phyloP scores from a whole-genome alignment of 2,113 vertebrate genomes.

The Hemichromis elongatus region DNA sequence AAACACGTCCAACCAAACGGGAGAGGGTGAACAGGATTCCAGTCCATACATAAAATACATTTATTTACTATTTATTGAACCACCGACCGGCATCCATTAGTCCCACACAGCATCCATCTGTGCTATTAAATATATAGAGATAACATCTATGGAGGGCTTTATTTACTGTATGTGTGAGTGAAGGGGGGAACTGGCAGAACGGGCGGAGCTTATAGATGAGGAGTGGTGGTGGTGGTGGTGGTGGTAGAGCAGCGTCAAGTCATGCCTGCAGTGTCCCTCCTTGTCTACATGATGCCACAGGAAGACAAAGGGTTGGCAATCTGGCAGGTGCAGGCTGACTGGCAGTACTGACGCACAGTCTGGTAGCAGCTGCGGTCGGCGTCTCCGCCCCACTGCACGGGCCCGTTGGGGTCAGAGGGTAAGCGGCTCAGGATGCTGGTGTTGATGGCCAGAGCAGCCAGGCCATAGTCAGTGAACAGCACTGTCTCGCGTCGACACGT shows the following conservation, averaged over 20 bases:
- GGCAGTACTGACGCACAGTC: constrained; percentile 98
- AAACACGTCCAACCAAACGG: constrained; percentile 77
- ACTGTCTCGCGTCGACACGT: constrained; percentile 96
- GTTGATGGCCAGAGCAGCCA: constrained; percentile 95
- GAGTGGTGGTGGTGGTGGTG: constrained; percentile 16
- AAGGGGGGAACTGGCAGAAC: background rate
- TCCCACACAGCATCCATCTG: constrained; percentile 74
- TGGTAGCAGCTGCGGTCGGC: constrained; percentile 98
- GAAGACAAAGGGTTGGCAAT: constrained; percentile 92
- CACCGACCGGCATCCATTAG: constrained; percentile 59
- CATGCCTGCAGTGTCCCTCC: constrained; percentile 29
- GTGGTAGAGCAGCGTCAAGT: constrained; percentile 9
- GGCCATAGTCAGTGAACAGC: constrained; percentile 97
- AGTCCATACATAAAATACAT: constrained; percentile 84
- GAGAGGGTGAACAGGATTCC: constrained; percentile 67
- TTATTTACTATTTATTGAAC: constrained; percentile 73
- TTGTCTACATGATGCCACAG: constrained; percentile 94
- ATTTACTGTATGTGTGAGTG: constrained; percentile 48
- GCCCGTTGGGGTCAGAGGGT: constrained; percentile 83
- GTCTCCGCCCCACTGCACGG: constrained; percentile 92
- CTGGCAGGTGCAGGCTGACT: constrained; percentile 95
- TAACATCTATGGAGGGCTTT: constrained; percentile 71
- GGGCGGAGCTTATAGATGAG: constrained; percentile 52
- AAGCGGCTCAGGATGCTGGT: constrained; percentile 96
- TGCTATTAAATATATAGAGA: constrained; percentile 79